Conservation (phyloP, 2,888 invertebrate species). For the Hemithea aestivaria region DNA sequence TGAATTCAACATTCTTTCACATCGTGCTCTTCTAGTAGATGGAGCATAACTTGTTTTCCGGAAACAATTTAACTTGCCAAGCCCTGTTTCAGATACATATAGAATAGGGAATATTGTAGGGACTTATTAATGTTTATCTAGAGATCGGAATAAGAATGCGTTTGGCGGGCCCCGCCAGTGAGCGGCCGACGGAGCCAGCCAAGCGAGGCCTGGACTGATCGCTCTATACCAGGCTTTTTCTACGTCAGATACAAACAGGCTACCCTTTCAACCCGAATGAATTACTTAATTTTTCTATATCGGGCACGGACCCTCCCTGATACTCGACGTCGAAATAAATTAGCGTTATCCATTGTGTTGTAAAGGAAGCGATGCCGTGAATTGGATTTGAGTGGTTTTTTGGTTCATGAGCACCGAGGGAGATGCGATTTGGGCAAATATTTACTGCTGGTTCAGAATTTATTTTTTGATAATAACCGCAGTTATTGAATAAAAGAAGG, state of each 20-base stretch:
- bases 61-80: conserved; percentile 68
- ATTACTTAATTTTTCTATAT: conserved; percentile 74
- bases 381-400: conserved; percentile 52
- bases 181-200: conserved; percentile 45
- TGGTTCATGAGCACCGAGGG: conserved; percentile 41
- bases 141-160: conserved; percentile 70
- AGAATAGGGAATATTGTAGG: conserved; percentile 47
- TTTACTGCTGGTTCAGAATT: conserved; percentile 33
- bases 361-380: conserved; percentile 45
- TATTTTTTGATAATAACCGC: conserved; percentile 21
- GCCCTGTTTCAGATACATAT: conserved; percentile 52
- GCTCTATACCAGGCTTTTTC: conserved; percentile 62
- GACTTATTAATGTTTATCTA: conserved; percentile 73
- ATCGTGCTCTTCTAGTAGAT: conserved; percentile 41
- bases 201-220: conserved; percentile 62
- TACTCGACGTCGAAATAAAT: conserved; percentile 67
- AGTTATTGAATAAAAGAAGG: conserved; percentile 9
- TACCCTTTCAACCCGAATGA: conserved; percentile 74
- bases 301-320: conserved; percentile 52
- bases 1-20: conserved; percentile 64
- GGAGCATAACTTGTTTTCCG: conserved; percentile 59
- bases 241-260: conserved; percentile 68
- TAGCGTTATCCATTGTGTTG: conserved; percentile 57
- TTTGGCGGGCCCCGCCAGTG: conserved; percentile 51
- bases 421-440: conserved; percentile 46